phyloP scores from a whole-genome alignment of 2,113 vertebrate species.

The Callaeas wilsoni region DNA sequence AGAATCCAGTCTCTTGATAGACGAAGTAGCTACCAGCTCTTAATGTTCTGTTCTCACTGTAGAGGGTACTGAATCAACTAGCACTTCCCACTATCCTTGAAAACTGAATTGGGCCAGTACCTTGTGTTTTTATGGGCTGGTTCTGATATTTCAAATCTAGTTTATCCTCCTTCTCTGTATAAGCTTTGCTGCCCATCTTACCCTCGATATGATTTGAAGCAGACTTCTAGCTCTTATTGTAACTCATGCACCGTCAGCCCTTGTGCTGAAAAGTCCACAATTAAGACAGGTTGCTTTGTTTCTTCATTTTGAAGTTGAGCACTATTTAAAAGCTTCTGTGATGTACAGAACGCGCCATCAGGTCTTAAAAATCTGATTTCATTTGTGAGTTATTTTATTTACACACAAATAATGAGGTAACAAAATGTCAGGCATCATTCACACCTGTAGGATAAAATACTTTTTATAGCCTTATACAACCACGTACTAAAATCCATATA shows the following conservation, averaged over 20 bases:
- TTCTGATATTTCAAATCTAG: not conserved
- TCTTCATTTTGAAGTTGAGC: not conserved
- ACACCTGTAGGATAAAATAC: slow-evolving; percentile 27
- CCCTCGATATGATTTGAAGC: not conserved
- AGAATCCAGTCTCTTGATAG: not conserved
- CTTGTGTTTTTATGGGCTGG: not conserved
- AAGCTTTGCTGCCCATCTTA: not conserved
- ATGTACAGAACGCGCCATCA: not conserved
- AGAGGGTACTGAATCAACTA: not conserved
- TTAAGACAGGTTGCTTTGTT: not conserved
- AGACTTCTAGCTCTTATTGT: not conserved
- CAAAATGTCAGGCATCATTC: slow-evolving; percentile 24
- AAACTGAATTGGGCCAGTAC: not conserved
- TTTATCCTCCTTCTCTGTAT: not conserved
- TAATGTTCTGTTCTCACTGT: not conserved
- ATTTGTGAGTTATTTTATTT: slow-evolving; percentile 29
- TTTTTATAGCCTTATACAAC: slow-evolving; percentile 30
- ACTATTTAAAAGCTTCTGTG: not conserved
- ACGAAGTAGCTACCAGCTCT: not conserved
- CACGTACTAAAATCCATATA: slow-evolving; percentile 30
- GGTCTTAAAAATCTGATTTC: not conserved
- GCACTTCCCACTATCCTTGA: not conserved
- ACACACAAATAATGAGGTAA: not conserved
- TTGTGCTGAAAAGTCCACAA: not conserved
- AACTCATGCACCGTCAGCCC: not conserved